phyloP scores from a whole-genome alignment of 2,888 invertebrate genomes.

The Nematopogon swammerdamellus region DNA sequence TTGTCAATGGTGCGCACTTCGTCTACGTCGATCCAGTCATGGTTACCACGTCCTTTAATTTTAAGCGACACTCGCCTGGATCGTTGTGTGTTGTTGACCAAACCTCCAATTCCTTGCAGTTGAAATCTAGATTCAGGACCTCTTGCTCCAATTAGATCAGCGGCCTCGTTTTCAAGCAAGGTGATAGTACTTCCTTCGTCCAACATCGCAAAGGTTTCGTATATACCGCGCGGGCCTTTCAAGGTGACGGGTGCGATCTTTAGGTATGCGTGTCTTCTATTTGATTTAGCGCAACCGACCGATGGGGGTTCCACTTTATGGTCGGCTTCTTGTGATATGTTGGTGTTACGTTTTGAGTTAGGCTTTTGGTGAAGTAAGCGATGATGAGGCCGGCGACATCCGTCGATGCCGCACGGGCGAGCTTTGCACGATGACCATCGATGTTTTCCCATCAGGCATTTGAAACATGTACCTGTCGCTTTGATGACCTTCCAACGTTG shows the following conservation, averaged over 20 bases:
- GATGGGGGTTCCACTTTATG: too few relatives aligned
- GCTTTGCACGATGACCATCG: not conserved
- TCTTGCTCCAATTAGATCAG: slow-evolving; percentile 4
- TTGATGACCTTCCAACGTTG: not conserved
- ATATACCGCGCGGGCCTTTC: slow-evolving; percentile 4
- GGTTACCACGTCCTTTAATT: not conserved
- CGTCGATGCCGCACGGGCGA: not conserved
- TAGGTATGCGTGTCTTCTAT: not conserved
- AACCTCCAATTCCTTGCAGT: slow-evolving; percentile 2
- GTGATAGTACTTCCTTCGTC: slow-evolving; percentile 11
- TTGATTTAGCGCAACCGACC: too few relatives aligned
- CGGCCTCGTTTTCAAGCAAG: slow-evolving; percentile 5
- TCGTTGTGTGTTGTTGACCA: not conserved
- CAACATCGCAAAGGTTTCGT: slow-evolving; percentile 8
- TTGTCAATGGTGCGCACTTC: slow-evolving; percentile 1
- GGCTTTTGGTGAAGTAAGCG: not conserved
- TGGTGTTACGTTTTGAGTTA: too few relatives aligned
- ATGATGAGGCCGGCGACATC: not conserved
- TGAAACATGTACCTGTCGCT: not conserved
- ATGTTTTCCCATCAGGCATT: not conserved
- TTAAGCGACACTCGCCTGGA: not conserved
- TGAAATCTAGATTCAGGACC: slow-evolving; percentile 6
- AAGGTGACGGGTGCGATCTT: slow-evolving; percentile 5
- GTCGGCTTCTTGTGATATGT: too few relatives aligned
- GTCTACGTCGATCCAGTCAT: not conserved